These are phyloP conservation scores for Dermatemys mawii DNA, from an alignment of 2,113 vertebrate species.

Conservation along the genomic window DNA sequence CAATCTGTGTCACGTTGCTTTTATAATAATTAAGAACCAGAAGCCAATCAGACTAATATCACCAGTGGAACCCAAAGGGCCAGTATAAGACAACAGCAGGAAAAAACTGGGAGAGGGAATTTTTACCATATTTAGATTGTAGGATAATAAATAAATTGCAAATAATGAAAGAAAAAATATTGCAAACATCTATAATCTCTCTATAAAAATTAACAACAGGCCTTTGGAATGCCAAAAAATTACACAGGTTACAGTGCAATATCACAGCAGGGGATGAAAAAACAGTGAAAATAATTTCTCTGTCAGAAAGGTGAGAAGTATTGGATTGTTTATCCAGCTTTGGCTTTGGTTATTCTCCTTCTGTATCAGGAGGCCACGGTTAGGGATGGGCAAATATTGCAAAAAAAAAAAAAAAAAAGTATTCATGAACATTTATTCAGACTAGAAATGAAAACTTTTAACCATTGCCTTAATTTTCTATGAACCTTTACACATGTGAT, in stretches of 20 bases:
- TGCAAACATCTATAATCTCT: constrained; percentile 39
- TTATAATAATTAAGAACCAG: constrained; percentile 17
- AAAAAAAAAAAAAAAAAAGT: too few species aligned
- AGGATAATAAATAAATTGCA: constrained; percentile 44
- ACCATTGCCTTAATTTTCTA: background rate
- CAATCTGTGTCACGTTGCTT: background rate
- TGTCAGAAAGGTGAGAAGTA: background rate
- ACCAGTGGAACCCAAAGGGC: background rate
- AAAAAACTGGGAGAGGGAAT: background rate
- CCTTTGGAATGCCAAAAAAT: constrained; percentile 42
- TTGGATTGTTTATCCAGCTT: constrained; percentile 31
- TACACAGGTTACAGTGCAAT: background rate
- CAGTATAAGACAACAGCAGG: constrained; percentile 23
- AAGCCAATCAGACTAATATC: background rate
- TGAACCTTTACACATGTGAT: background rate
- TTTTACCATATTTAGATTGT: background rate
- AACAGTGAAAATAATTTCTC: constrained; percentile 16
- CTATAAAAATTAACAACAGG: constrained; percentile 1
- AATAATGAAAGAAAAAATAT: constrained; percentile 33
- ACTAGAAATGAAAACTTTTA: background rate
- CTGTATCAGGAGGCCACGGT: background rate
- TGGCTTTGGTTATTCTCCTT: background rate
- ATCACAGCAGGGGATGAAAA: background rate
- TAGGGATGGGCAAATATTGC: background rate
- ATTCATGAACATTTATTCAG: background rate